These are phyloP conservation scores for Nephrotoma appendiculata DNA, from an alignment of 2,888 invertebrate species.

Conservation along the genomic window DNA sequence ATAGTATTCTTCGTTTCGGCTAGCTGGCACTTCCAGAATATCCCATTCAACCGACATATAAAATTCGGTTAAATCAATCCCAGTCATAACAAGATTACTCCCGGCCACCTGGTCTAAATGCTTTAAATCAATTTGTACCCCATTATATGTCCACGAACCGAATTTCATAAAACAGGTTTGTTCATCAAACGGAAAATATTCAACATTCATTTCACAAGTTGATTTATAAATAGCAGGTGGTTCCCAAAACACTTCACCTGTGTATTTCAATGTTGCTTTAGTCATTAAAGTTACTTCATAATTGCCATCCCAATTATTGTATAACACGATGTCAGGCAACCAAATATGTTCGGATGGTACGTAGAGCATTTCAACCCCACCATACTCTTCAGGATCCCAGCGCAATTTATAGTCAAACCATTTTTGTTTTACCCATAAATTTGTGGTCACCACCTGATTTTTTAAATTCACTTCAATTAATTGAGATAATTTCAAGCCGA, in stretches of 20 bases:
- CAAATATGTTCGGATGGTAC: conserved; percentile 95
- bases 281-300: conserved; percentile 88
- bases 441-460: conserved; percentile 90
- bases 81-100: conserved; percentile 69
- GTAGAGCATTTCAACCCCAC: conserved; percentile 78
- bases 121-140: conserved; percentile 77
- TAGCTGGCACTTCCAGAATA: conserved; percentile 83
- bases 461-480: conserved; percentile 84
- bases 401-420: conserved; percentile 82
- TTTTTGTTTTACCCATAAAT: conserved; percentile 89
- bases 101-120: conserved; percentile 66
- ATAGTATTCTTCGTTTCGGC: conserved; percentile 84
- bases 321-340: conserved; percentile 91
- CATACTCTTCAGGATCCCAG: conserved; percentile 84
- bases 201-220: conserved; percentile 85
- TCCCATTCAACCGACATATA: conserved; percentile 98
- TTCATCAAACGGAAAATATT: conserved; percentile 94
- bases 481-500: conserved; percentile 81
- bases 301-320: conserved; percentile 86
- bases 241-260: conserved; percentile 88
- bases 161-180: conserved; percentile 95
- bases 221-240: conserved; percentile 91
- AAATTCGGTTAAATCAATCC: conserved; percentile 90
- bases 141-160: conserved; percentile 89
- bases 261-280: conserved; percentile 83